phyloP scores from a whole-genome alignment of 2,888 invertebrate genomes.

The Tenthredo amoena region DNA sequence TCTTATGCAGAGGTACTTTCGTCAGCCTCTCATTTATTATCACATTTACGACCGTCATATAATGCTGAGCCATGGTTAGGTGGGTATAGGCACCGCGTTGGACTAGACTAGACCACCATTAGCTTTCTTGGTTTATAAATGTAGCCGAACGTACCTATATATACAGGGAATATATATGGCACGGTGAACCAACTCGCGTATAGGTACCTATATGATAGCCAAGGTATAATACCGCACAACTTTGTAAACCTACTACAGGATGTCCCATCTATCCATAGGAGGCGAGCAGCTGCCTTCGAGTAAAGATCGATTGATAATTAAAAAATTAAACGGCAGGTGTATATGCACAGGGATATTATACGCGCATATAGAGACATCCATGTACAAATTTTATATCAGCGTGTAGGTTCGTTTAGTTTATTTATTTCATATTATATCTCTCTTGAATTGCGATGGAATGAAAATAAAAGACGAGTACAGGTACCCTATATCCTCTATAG shows the following conservation, averaged over 20 bases:
- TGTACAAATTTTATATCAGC: not conserved
- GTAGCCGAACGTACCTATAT: not conserved
- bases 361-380: not conserved
- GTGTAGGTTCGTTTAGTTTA: not conserved
- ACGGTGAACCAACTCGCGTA: not conserved
- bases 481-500: no score
- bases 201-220: not conserved
- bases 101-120: constrained; percentile 18
- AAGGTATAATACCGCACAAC: not conserved
- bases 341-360: not conserved
- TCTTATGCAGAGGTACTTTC: constrained; percentile 35
- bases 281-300: not conserved
- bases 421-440: not conserved
- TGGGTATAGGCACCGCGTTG: not conserved
- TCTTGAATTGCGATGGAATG: no score
- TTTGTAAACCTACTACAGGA: not conserved
- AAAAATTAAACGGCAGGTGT: constrained; percentile 35
- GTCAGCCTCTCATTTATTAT: constrained; percentile 60
- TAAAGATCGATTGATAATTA: constrained; percentile 43
- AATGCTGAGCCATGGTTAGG: constrained; percentile 48
- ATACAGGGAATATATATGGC: not conserved
- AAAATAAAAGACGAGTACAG: no score
- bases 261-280: not conserved
- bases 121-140: constrained; percentile 8
- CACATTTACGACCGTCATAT: constrained; percentile 60